Conservation (phyloP, 2,113 vertebrate genomes). For the Carassius carassius region DNA sequence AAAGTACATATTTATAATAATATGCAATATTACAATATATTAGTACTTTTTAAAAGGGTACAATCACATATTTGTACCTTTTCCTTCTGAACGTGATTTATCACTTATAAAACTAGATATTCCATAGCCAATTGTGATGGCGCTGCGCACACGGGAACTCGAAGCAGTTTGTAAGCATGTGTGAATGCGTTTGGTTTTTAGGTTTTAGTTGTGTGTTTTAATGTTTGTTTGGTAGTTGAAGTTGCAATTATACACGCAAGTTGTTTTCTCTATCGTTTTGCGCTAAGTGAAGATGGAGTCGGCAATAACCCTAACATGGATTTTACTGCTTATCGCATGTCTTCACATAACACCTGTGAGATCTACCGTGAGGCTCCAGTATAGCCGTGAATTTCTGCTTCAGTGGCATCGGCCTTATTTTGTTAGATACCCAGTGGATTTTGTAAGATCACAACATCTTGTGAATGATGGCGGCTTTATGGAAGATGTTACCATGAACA, state of each 20-base stretch:
- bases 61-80: too few species aligned
- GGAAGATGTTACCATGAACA: neutral
- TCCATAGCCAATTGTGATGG: too few species aligned
- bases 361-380: neutral
- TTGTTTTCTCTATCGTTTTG: neutral
- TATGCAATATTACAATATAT: too few species aligned
- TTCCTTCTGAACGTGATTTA: too few species aligned
- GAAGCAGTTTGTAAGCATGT: neutral
- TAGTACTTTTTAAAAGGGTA: too few species aligned
- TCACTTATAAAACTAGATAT: too few species aligned
- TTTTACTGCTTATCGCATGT: neutral
- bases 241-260: neutral
- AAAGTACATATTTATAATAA: too few species aligned
- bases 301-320: neutral
- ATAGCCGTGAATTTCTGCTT: neutral
- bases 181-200: neutral
- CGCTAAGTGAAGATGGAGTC: neutral
- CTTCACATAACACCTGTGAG: slow-evolving; percentile 14
- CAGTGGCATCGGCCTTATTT: neutral
- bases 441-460: neutral
- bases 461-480: neutral
- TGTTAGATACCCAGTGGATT: neutral
- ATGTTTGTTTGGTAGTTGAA: neutral
- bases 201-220: neutral
- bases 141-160: too few species aligned